Base-by-base conservation (phyloP, 2,797 vertebrate species). In the Gallinago nigripennis region DNA sequence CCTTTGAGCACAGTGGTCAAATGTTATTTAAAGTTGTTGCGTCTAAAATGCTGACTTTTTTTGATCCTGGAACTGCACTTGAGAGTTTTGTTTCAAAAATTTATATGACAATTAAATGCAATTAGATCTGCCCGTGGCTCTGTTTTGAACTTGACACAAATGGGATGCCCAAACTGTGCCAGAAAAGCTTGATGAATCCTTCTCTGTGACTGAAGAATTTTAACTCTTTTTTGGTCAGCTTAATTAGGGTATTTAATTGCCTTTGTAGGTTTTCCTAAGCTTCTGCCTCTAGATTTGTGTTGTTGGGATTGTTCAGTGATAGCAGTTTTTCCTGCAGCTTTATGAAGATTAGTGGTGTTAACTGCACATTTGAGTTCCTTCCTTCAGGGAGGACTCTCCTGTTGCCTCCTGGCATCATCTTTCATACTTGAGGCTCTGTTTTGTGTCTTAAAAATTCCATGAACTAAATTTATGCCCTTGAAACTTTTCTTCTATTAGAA, bases 81-180 rank as follows among this genome's bases (percentile, higher is more conserved):
- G 43, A 3, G 5, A 90, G 39, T 66, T 96, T 86, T 80, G 82
- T 95, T 94, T 94, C 82, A 84, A 72, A 93, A 83, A 83, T 79
- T 72, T 91, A 56, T 88, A 10, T 88, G 70, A 63, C 60, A 90
- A 82, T 94, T 93, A 92, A 95, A 77, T 68, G 50, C 66, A 92
- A 76, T 94, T 94, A 90, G 45, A 76, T 84, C 58, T 91, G 85
- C 54, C 87, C 16, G 30, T 5, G 1, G 70, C 33, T n/a, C 39
- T 82, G 12, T 71, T 28, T 82, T 78, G 82, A 91, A 60, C 39
- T 82, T 84, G 66, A 48, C 17, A 6, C 63, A 86, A 91, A 84
- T 61, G 51, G 23, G 53, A 54, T 91, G 63, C 31, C 69, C 53
- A 51, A n/a, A 86, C 7, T 41, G 45, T 92, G 86, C 86, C 88